Conservation (phyloP, 2,797 vertebrate species). For the Chloroceryle inda region DNA sequence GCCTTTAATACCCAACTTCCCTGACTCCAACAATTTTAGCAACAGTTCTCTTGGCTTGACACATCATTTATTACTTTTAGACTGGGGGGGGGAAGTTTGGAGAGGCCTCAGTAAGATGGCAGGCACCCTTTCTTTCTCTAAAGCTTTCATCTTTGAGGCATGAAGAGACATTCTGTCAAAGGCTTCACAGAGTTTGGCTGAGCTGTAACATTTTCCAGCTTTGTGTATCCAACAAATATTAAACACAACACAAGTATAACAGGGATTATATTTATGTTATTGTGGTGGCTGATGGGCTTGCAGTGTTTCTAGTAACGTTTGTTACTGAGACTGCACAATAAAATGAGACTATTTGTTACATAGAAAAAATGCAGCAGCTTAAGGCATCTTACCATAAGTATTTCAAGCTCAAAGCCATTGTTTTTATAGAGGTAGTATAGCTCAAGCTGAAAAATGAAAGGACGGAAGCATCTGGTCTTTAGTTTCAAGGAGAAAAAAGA, state of each 20-base stretch:
- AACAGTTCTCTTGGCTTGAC: background rate
- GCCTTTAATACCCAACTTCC: background rate
- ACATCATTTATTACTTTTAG: background rate
- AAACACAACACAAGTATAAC: background rate
- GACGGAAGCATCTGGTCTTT: background rate
- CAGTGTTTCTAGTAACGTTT: background rate
- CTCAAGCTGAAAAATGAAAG: background rate
- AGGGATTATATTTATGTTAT: background rate
- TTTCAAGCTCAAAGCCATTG: background rate
- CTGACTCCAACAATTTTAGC: background rate
- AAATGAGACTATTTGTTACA: background rate
- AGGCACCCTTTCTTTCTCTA: background rate
- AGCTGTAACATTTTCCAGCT: background rate
- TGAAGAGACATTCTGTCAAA: background rate
- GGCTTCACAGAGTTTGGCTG: background rate
- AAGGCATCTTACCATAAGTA: background rate
- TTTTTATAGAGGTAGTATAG: background rate
- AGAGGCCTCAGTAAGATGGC: background rate
- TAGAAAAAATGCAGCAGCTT: background rate
- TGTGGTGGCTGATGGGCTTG: background rate
- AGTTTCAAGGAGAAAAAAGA: background rate
- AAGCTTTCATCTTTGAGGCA: background rate
- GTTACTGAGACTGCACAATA: background rate
- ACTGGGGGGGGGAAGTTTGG: background rate
- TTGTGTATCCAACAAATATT: background rate